Evolutionary conservation across 2,113 vertebrate genomes (phyloP).

Genomic region (Theristicus caerulescens): DNA sequence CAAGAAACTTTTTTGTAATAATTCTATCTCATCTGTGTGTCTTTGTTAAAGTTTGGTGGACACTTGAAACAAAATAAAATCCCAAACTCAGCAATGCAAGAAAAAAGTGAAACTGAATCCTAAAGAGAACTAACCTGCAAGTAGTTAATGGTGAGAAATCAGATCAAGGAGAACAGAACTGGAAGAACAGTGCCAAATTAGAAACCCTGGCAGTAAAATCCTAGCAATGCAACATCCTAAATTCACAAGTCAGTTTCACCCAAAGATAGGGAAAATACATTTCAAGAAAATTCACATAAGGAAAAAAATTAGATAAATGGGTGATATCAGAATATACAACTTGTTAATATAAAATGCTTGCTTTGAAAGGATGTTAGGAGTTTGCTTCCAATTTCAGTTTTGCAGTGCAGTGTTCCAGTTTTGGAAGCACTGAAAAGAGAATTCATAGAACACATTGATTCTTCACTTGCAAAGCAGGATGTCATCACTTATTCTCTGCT

Average conservation of each 20-base stretch:
- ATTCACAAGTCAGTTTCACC: neutral
- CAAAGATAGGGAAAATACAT: neutral
- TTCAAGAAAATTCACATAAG: neutral
- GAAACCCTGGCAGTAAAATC: neutral
- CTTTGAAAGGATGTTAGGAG: neutral
- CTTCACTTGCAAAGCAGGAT: neutral
- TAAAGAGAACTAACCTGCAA: neutral
- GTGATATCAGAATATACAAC: neutral
- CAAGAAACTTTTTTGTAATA: neutral
- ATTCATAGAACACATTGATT: neutral
- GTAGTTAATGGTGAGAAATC: neutral
- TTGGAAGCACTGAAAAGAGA: neutral
- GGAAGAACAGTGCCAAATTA: neutral
- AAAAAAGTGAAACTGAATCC: neutral
- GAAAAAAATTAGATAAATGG: neutral
- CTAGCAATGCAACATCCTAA: neutral
- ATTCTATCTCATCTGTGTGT: neutral
- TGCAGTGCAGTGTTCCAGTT: neutral
- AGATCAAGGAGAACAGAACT: neutral
- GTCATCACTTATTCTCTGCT: neutral
- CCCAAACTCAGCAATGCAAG: neutral
- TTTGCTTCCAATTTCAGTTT: neutral
- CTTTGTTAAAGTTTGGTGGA: neutral
- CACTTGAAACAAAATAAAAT: neutral
- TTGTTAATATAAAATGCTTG: neutral